Evolutionary conservation across 1,140 invertebrate species (phyloP).

Genomic region (Listronotus bonariensis): DNA sequence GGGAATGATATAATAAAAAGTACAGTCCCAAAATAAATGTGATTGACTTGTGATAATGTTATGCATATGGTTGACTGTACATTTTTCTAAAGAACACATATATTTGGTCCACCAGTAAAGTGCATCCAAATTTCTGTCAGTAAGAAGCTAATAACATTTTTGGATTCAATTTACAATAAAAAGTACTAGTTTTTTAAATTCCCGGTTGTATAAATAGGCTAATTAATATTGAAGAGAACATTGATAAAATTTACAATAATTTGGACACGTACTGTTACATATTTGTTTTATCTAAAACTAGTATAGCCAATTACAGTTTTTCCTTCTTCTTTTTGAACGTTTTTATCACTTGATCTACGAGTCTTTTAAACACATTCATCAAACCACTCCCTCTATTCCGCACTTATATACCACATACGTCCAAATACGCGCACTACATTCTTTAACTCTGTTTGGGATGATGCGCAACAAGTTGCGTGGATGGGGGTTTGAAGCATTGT

Average conservation of each 20-base stretch:
- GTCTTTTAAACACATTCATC: neutral
- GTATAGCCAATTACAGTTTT: too few relatives aligned
- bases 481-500: constrained; percentile 80
- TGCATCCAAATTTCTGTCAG: neutral
- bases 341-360: too few relatives aligned
- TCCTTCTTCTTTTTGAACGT: too few relatives aligned
- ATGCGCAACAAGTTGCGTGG: constrained; percentile 58
- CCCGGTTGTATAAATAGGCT: too few relatives aligned
- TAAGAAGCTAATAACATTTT: too few relatives aligned
- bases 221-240: too few relatives aligned
- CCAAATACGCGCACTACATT: neutral
- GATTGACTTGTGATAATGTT: neutral
- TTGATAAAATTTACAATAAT: too few relatives aligned
- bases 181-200: too few relatives aligned
- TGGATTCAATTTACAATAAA: too few relatives aligned
- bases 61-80: neutral
- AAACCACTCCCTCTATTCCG: neutral
- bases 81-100: constrained; percentile 20
- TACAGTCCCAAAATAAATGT: constrained; percentile 16
- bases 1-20: constrained; percentile 24
- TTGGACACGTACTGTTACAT: too few relatives aligned
- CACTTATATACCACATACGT: neutral
- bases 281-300: too few relatives aligned
- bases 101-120: constrained; percentile 22
- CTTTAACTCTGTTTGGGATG: constrained; percentile 61